These are phyloP conservation scores for Lasioglossum zephyrum DNA, from an alignment of 2,888 invertebrate species.

Conservation along the genomic window DNA sequence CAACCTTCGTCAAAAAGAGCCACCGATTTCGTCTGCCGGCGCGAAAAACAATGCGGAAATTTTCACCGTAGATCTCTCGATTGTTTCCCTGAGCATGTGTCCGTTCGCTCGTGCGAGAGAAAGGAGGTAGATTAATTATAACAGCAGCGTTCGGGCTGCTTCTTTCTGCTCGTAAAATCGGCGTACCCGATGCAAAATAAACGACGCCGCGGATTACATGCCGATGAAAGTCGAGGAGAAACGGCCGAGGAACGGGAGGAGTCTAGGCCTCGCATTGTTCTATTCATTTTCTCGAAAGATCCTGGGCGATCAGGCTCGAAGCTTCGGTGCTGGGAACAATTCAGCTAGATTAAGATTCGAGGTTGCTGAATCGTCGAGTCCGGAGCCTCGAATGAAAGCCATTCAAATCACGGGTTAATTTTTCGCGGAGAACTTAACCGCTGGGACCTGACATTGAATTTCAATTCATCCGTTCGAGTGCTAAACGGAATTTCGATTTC, in stretches of 20 bases:
- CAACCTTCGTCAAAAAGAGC: neutral
- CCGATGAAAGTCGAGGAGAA: slow-evolving; percentile 41
- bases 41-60: slow-evolving; percentile 41
- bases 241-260: slow-evolving; percentile 18
- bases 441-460: neutral
- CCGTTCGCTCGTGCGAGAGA: slow-evolving; percentile 19
- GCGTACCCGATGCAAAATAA: slow-evolving; percentile 18
- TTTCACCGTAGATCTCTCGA: slow-evolving; percentile 20
- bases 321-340: neutral
- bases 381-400: neutral
- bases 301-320: neutral
- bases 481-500: neutral
- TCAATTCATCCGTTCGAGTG: neutral
- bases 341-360: neutral
- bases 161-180: slow-evolving; percentile 38
- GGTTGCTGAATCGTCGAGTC: neutral
- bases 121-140: slow-evolving; percentile 46
- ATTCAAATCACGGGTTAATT: neutral
- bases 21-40: neutral
- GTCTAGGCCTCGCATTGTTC: slow-evolving; percentile 6
- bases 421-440: neutral
- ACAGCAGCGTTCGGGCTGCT: slow-evolving; percentile 11
- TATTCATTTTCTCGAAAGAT: slow-evolving; percentile 1
- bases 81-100: slow-evolving; percentile 26
- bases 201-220: slow-evolving; percentile 32